Evolutionary conservation across 2,797 vertebrate species (phyloP).

Genomic region (Hypotaenidia philippensis): DNA sequence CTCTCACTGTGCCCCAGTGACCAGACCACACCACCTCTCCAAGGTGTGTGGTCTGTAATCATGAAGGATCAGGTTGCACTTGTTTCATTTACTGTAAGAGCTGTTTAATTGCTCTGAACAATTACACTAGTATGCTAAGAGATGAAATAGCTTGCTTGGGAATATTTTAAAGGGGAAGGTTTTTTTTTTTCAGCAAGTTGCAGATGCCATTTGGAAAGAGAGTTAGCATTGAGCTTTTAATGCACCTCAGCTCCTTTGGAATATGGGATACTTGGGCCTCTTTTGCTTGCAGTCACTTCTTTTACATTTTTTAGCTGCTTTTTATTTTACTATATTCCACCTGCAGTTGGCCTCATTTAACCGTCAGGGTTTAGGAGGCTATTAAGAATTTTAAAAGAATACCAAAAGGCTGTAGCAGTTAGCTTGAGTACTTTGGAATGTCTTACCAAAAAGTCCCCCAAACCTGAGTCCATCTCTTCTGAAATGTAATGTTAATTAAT

Average conservation of each 20-base stretch:
- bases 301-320: slow-evolving; percentile 24
- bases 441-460: slow-evolving; percentile 27
- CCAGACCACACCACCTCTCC: neutral
- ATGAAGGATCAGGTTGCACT: slow-evolving; percentile 21
- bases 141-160: slow-evolving; percentile 40
- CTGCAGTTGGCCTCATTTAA: slow-evolving; percentile 63
- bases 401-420: slow-evolving; percentile 37
- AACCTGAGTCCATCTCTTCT: slow-evolving; percentile 51
- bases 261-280: neutral
- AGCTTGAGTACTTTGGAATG: slow-evolving; percentile 52
- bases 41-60: slow-evolving; percentile 31
- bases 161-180: neutral
- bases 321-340: slow-evolving; percentile 55
- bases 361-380: slow-evolving; percentile 34
- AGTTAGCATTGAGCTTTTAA: slow-evolving; percentile 11
- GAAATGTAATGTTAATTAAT: slow-evolving; percentile 77
- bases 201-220: neutral
- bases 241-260: slow-evolving; percentile 4
- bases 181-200: neutral
- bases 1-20: neutral
- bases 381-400: slow-evolving; percentile 61
- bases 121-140: slow-evolving; percentile 7
- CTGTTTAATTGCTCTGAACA: slow-evolving; percentile 55
- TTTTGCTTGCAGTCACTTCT: slow-evolving; percentile 9
- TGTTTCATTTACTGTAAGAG: slow-evolving; percentile 55